Base-by-base conservation (phyloP, 2,797 vertebrate species). In the Carcharodon carcharias region DNA sequence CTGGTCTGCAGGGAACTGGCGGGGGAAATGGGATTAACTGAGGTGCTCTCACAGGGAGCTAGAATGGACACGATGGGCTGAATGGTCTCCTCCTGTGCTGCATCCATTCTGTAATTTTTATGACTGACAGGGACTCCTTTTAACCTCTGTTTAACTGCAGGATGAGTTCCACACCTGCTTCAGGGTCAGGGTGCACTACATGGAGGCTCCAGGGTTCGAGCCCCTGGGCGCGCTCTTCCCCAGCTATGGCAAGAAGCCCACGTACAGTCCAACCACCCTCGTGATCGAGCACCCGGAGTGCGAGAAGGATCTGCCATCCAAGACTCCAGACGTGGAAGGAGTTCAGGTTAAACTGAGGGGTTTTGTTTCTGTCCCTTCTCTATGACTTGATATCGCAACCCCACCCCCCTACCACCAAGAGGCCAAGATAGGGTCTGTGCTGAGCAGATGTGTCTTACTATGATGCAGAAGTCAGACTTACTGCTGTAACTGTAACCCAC, bases 131-230 rank as follows among this genome's bases (percentile, higher is more conserved):
- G 18, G 80, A 45, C 21, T 45, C 21, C 40, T 82, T 82, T 40
- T 1, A 16, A 45, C 80, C 4, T 45, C 14, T 35, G 0, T n/a
- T 77, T n/a, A 9, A 14, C n/a, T 7, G 63, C 96, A 96, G 96
- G 96, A 96, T 82, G 96, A 96, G 96, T 96, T 96, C 94, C 95
- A 63, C 61, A 96, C 77, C 28, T 96, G 96, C 40, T 96, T 96
- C 96, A 89, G 96, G 80, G 96, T 96, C 54, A n/a, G 96, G 12
- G 95, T 96, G 73, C 96, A 31, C 7, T 91, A 56, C 21, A 96
- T 96, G 67, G 96, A 95, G 92, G 96, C 87, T 82, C 87, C 87
- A 67, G 96, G 73, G 91, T 96, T 58, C 96, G 96, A 82, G 56
- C 96, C 96, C 73, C 93, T 96, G 67, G 96, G 80, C 16, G 3